Percentiles rank a stretch among this genome's conserved stretches.
Evolutionary conservation across 1,140 invertebrate genomes (phyloP).

Genomic region (Cyclina sinensis): DNA sequence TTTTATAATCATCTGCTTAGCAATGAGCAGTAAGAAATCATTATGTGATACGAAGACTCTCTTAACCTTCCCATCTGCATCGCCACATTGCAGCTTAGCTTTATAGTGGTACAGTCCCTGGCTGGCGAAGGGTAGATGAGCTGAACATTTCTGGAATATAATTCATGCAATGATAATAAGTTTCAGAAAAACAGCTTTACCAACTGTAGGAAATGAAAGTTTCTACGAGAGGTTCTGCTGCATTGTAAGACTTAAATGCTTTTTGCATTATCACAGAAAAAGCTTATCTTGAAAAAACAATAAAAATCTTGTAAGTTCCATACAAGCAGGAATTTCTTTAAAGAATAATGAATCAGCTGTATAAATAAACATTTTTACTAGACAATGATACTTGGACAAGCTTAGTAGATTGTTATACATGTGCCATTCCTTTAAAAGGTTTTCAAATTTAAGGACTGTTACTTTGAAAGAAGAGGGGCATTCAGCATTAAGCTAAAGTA

Average conservation of each 20-base stretch:
- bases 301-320: no score
- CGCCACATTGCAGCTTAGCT: constrained; percentile 22
- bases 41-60: no score
- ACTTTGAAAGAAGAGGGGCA: neutral
- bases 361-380: neutral
- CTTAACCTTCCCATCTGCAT: no score
- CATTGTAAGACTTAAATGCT: no score
- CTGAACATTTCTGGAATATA: neutral
- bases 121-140: neutral
- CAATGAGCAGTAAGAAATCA: constrained; percentile 8
- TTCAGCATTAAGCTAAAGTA: neutral
- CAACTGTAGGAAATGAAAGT: no score
- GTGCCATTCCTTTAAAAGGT: neutral
- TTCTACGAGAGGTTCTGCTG: no score
- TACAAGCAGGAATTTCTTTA: no score
- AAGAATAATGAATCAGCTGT: neutral
- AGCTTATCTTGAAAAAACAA: neutral
- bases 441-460: neutral
- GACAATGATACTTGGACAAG: neutral
- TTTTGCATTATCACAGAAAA: no score
- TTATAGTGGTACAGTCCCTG: neutral
- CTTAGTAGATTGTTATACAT: neutral
- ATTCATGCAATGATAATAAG: constrained; percentile 1
- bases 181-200: neutral
- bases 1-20: constrained; percentile 14